Base-by-base conservation (phyloP, 2,113 vertebrate genomes). In the Gyps fulvus region DNA sequence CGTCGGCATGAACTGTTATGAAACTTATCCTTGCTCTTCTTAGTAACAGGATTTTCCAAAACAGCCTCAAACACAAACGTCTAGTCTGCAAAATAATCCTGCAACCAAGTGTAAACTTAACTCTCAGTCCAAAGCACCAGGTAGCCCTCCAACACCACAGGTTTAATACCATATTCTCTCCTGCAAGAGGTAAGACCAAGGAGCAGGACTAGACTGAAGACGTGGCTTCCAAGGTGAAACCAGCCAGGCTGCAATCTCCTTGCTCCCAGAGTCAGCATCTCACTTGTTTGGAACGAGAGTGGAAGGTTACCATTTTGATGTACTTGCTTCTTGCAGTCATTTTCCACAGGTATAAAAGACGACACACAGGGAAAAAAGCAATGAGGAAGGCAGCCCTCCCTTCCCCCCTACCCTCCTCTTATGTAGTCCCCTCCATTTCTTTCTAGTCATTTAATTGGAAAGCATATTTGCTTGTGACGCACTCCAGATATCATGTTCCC, bases 391-490 rank as follows among this genome's bases (percentile, higher is more conserved):
- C 21, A 49, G 38, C 62, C 20, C 23, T 78, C 19, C 25, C 66
- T 49, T 47, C 43, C 55, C 34, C 31, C 42, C 13, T 43, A 36
- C 29, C 17, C 36, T 74, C 43, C 66, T 52, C 36, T 72, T 4
- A 0, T 52, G 42, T 43, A 45, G 50, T 57, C 42, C 42, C 79
- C 74, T 92, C 65, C 59, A 49, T 73, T 84, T 86, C 70, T 80
- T 86, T 89, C 82, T 85, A 50, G 63, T 76, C 71, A 47, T 83
- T 90, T 91, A 93, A 90, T 93, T 88, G 83, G 89, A 80, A 94
- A 94, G 82, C 67, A 42, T 95, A 93, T 93, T 96, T 95, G 83
- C 89, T 92, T 69, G 52, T 96, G 96, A 97, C 79, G 91, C 93
- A 93, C 88, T 86, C 87, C 43, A 55, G 91, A 63, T 88, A 95